These are phyloP conservation scores for Hydraecia micacea DNA, from an alignment of 2,888 invertebrate species.

Conservation along the genomic window DNA sequence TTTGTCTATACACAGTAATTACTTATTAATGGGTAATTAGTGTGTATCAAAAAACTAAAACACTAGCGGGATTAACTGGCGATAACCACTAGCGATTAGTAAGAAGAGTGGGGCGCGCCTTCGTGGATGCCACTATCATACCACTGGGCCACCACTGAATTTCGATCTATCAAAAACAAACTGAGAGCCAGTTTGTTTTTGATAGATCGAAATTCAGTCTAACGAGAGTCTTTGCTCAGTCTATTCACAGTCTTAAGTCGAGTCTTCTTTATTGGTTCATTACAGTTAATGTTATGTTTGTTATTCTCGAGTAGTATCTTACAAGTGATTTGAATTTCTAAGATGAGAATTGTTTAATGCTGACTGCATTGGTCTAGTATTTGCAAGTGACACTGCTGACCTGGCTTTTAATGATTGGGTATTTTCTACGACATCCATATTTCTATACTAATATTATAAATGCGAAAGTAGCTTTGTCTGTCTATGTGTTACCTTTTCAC, in stretches of 20 bases:
- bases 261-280: conserved; percentile 25
- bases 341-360: not conserved
- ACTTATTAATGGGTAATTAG: too few relatives aligned
- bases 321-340: conserved; percentile 33
- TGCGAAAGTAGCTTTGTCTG: not conserved
- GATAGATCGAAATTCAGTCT: not conserved
- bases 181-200: not conserved
- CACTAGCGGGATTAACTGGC: too few relatives aligned
- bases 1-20: too few relatives aligned
- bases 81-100: too few relatives aligned
- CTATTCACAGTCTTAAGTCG: not conserved
- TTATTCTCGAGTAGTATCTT: conserved; percentile 29
- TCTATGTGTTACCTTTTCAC: not conserved
- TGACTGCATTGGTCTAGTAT: not conserved
- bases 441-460: not conserved
- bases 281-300: conserved; percentile 34
- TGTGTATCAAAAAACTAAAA: too few relatives aligned
- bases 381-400: not conserved
- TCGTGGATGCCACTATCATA: too few relatives aligned
- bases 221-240: not conserved
- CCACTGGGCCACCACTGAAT: too few relatives aligned
- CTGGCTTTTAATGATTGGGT: not conserved
- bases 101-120: too few relatives aligned
- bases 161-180: too few relatives aligned
- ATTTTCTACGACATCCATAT: not conserved